A percentile compares a stretch with the other conserved stretches of the same genome.
These are phyloP conservation scores for Axea sp. DNA, from an alignment of 2,888 invertebrate species.

Conservation along the genomic window DNA sequence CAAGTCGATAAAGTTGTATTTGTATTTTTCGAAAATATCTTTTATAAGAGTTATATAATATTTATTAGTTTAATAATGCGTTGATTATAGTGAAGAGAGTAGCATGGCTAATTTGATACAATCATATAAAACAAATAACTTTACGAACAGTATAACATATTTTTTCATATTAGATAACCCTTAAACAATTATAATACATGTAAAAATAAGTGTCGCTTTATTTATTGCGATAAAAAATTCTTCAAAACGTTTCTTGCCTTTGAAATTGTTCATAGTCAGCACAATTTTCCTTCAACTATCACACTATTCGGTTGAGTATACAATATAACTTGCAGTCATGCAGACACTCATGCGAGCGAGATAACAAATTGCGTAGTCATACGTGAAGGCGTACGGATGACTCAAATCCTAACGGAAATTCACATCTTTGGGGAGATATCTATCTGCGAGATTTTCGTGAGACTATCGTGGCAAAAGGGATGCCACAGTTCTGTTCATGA, in stretches of 20 bases:
- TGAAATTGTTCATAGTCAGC: constrained; percentile 16
- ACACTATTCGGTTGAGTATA: constrained; percentile 38
- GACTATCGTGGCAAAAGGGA: constrained; percentile 25
- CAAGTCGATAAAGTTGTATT: no score
- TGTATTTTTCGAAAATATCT: no score
- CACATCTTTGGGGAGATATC: constrained; percentile 65
- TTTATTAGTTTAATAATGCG: no score
- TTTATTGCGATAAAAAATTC: background rate
- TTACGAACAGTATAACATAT: no score
- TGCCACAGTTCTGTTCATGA: constrained; percentile 53
- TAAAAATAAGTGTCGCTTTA: constrained; percentile 6
- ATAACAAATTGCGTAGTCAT: constrained; percentile 77
- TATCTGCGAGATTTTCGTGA: constrained; percentile 62
- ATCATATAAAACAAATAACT: no score
- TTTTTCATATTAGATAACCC: background rate
- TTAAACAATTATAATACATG: constrained; percentile 7
- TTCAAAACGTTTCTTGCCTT: constrained; percentile 2
- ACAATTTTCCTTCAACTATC: constrained; percentile 27
- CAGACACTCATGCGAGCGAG: constrained; percentile 62
- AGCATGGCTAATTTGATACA: no score
- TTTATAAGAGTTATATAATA: no score
- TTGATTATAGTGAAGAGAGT: no score
- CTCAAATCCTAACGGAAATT: constrained; percentile 71
- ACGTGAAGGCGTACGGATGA: constrained; percentile 73
- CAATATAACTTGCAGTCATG: constrained; percentile 54